These are phyloP conservation scores for Sebastes hubbsi DNA, from an alignment of 2,797 vertebrate genomes.

Conservation along the genomic window DNA sequence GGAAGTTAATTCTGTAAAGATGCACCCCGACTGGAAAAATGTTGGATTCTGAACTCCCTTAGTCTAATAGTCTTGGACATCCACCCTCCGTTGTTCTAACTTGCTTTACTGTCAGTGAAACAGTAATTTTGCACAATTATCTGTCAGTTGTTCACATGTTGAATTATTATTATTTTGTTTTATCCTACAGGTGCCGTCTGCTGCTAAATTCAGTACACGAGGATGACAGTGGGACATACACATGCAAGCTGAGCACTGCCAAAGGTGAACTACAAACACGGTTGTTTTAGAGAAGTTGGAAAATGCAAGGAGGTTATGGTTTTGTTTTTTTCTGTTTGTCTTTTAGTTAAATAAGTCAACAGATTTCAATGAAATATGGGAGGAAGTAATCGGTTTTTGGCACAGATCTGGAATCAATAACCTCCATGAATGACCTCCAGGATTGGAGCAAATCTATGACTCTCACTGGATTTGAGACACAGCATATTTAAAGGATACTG, in stretches of 20 bases:
- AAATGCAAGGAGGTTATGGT: neutral
- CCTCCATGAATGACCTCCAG: neutral
- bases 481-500: neutral
- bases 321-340: neutral
- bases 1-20: neutral
- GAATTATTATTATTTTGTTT: neutral
- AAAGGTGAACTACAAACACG: slow-evolving; percentile 84
- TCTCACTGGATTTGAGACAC: neutral
- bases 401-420: neutral
- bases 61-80: neutral
- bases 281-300: neutral
- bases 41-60: neutral
- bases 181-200: slow-evolving; percentile 83
- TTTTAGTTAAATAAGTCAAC: neutral
- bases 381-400: neutral
- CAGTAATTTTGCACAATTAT: neutral
- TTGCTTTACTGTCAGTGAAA: neutral
- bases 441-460: no score
- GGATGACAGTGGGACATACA: slow-evolving; percentile 93
- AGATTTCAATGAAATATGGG: neutral
- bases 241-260: slow-evolving; percentile 94
- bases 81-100: neutral
- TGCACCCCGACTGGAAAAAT: no score
- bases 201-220: slow-evolving; percentile 95
- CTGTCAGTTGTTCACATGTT: no score